Conservation (phyloP, 2,797 vertebrate species). For the Cynodonichthys magdalenae region DNA sequence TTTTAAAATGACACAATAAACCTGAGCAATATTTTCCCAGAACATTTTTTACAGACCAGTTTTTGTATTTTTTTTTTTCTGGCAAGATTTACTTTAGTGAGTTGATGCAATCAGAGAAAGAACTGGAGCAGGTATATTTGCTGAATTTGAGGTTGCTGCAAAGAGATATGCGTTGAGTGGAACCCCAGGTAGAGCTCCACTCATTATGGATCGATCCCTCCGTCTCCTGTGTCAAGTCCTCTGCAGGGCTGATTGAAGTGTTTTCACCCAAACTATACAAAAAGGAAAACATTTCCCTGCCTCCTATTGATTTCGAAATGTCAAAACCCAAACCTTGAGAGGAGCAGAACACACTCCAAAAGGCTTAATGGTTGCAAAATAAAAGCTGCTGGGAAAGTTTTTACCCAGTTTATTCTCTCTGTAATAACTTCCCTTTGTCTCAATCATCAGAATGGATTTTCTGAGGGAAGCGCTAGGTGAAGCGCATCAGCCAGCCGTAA, state of each 20-base stretch:
- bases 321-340: slow-evolving; percentile 81
- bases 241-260: slow-evolving; percentile 79
- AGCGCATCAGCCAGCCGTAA: slow-evolving; percentile 72
- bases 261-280: slow-evolving; percentile 75
- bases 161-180: slow-evolving; percentile 59
- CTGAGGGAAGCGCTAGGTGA: slow-evolving; percentile 60
- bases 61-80: slow-evolving; percentile 4
- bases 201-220: slow-evolving; percentile 77
- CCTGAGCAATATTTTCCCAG: slow-evolving; percentile 22
- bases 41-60: slow-evolving; percentile 5
- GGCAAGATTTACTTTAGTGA: slow-evolving; percentile 43
- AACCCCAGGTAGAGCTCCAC: slow-evolving; percentile 75
- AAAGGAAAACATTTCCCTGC: slow-evolving; percentile 68
- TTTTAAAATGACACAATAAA: slow-evolving; percentile 22
- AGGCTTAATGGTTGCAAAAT: slow-evolving; percentile 73
- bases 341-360: slow-evolving; percentile 73
- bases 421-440: slow-evolving; percentile 70
- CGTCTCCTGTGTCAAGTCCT: slow-evolving; percentile 76
- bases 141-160: slow-evolving; percentile 56
- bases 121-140: slow-evolving; percentile 55
- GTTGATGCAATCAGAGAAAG: slow-evolving; percentile 56
- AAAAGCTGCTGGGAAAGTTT: slow-evolving; percentile 73
- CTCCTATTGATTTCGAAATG: slow-evolving; percentile 82
- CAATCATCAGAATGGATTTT: slow-evolving; percentile 70
- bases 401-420: slow-evolving; percentile 70